phyloP scores from a whole-genome alignment of 2,797 vertebrate species.

The Chaetodon trifasciatus region DNA sequence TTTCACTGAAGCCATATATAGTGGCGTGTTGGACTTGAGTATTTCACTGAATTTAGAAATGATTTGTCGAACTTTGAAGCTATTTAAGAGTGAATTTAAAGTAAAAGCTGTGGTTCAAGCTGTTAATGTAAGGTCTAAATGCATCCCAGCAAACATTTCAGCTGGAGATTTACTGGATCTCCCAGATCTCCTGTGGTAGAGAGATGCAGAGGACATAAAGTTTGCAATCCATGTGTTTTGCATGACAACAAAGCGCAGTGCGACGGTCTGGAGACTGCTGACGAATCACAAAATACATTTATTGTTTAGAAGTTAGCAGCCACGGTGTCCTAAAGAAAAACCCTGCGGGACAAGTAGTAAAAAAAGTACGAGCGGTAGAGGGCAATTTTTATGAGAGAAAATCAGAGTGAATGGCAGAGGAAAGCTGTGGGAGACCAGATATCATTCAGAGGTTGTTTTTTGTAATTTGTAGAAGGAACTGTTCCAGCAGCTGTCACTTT shows the following conservation, averaged over 20 bases:
- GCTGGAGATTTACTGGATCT: constrained; percentile 39
- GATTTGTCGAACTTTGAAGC: constrained; percentile 1
- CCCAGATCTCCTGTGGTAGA: constrained; percentile 46
- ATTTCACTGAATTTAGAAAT: constrained; percentile 2
- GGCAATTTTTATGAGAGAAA: constrained; percentile 63
- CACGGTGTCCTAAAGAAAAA: constrained; percentile 55
- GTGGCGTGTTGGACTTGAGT: constrained; percentile 1
- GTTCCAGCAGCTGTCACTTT: constrained; percentile 72
- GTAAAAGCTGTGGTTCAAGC: background rate
- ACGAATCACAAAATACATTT: constrained; percentile 73
- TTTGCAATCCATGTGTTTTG: constrained; percentile 59
- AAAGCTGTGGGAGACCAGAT: constrained; percentile 70
- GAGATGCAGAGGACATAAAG: constrained; percentile 66
- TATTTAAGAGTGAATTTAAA: constrained; percentile 17
- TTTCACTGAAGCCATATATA: background rate
- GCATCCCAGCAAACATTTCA: constrained; percentile 32
- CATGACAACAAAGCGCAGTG: constrained; percentile 62
- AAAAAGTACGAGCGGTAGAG: constrained; percentile 51
- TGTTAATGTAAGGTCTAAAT: constrained; percentile 26
- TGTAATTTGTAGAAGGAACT: constrained; percentile 57
- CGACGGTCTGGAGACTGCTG: constrained; percentile 67
- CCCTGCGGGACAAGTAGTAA: constrained; percentile 60
- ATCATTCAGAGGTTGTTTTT: constrained; percentile 68
- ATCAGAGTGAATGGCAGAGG: constrained; percentile 68
- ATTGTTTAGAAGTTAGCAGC: constrained; percentile 71